Base-by-base conservation (phyloP, 2,113 vertebrate species). In the Callorhinus ursinus region DNA sequence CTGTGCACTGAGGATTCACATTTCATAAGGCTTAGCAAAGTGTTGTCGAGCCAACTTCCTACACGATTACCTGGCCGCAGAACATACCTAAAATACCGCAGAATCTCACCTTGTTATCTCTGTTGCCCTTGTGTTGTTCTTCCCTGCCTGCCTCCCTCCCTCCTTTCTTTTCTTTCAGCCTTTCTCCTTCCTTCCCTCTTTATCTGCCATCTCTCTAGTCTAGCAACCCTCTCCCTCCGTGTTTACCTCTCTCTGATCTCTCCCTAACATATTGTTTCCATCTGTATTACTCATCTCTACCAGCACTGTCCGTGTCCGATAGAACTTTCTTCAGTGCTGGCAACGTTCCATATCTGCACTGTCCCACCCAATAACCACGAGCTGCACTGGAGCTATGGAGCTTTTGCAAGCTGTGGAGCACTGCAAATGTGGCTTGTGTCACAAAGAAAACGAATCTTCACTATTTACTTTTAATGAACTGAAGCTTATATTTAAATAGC, bases 381-480 rank as follows among this genome's bases (percentile, higher is more conserved):
- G 7, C 9, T 31, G 53, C 46, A 21, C 5, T 24, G 51, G 36
- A 53, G 53, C 16, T 81, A 16, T 0, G 59, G 46, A 83, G 74
- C 7, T 53, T 71, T 91, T 87, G 92, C 19, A 82, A 93, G 31
- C 24, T 36, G 24, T 10, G 87, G 22, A 80, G 6, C 10, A 90
- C 5, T 79, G 86, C 53, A 90, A 83, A 90, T 86, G 49, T 2
- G 22, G n/a, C 49, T 92, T 77, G 15, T 26, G 0, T 19, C 24
- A 72, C 14, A 14, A 39, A 90, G 39, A 42, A 90, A 72, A 15
- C 67, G 49, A 74, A 80, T 49, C 39, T 74, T 76, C 59, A 39
- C 18, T 31, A 16, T 49, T 89, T 39, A 77, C 74, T 84, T 93
- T 89, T 46, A 89, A 91, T 93, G 16, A 79, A 93, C 36, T 72